Evolutionary conservation across 1,140 invertebrate genomes (phyloP).

Genomic region (Achatina immaculata): DNA sequence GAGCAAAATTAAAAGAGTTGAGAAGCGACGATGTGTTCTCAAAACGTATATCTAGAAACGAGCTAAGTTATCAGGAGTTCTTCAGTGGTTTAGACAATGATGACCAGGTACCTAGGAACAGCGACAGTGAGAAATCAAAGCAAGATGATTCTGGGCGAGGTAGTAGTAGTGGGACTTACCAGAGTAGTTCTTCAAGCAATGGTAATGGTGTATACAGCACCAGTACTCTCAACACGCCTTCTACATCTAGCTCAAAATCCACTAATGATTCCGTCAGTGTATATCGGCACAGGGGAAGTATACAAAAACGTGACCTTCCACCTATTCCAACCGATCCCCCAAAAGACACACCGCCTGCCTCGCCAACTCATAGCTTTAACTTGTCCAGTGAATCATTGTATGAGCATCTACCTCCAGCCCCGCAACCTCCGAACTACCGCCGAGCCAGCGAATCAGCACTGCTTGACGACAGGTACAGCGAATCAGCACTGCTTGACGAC

Average conservation of each 20-base stretch:
- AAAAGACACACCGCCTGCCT: not conserved
- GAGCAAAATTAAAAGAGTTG: conserved; percentile 61
- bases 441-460: conserved; percentile 16
- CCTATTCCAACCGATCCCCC: conserved; percentile 51
- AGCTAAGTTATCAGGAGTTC: conserved; percentile 60
- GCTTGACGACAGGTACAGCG: not conserved
- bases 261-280: not conserved
- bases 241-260: not conserved
- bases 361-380: not conserved
- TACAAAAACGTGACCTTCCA: conserved; percentile 60
- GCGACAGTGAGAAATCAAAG: not conserved
- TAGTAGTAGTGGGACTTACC: not conserved
- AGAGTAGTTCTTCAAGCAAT: not conserved
- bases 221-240: not conserved
- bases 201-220: not conserved
- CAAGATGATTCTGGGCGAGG: conserved; percentile 16
- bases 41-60: conserved; percentile 55
- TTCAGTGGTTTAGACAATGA: conserved; percentile 45
- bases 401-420: conserved; percentile 62
- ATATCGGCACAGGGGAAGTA: conserved; percentile 14
- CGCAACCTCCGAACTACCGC: conserved; percentile 46
- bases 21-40: conserved; percentile 63
- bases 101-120: conserved; percentile 30
- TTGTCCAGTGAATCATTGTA: conserved; percentile 56
- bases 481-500: not conserved